Base-by-base conservation (phyloP, 2,888 invertebrate species). In the Drosophila putrida region DNA sequence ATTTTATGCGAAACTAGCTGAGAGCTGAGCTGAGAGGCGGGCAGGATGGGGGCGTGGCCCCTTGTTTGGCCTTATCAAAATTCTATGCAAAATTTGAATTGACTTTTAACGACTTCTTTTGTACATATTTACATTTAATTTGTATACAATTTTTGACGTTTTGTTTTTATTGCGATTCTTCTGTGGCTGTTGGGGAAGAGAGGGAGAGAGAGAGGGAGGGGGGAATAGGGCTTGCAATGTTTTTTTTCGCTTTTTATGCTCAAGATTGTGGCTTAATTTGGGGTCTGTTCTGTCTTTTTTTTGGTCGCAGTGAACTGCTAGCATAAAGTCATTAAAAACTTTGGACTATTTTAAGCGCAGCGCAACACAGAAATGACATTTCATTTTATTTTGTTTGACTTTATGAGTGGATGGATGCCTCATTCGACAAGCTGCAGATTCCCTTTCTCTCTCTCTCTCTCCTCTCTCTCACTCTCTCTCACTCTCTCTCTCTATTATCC, bases 1-100 rank as follows among this genome's bases (percentile, higher is more conserved):
- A 77, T 87, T 87, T 75, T 84, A 78, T 87, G 82, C 51, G 44
- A 41, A 88, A 82, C 82, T 87, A 82, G 82, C 66, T 49, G 47
- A 43, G 8, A 8, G n/a, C 25, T n/a, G 11, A 82, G 82, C 66
- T 49, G 47, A 43, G 8, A 8, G n/a, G 28, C 13, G 11, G 55
- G 58, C 28, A 5, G 39, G 15, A 41, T 10, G 11, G 15, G 13
- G 27, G 39, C 20, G n/a, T 28, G 31, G 20, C 47, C 28, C 43
- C 36, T 47, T 41, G 43, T 39, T 55, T 67, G 55, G 68, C 64
- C 64, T 76, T 79, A 79, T 79, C 81, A 79, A 79, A 81, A 75
- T 88, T 83, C 84, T 80, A 87, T 88, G 79, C 69, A 68, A 88
- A 83, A 87, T 87, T 76, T 84, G 84, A 87, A 89, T 85, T 85